Evolutionary conservation across 2,113 vertebrate species (phyloP), one percentile per base, ranked within the genome.

Genomic region (Mystacornis crossleyi): DNA sequence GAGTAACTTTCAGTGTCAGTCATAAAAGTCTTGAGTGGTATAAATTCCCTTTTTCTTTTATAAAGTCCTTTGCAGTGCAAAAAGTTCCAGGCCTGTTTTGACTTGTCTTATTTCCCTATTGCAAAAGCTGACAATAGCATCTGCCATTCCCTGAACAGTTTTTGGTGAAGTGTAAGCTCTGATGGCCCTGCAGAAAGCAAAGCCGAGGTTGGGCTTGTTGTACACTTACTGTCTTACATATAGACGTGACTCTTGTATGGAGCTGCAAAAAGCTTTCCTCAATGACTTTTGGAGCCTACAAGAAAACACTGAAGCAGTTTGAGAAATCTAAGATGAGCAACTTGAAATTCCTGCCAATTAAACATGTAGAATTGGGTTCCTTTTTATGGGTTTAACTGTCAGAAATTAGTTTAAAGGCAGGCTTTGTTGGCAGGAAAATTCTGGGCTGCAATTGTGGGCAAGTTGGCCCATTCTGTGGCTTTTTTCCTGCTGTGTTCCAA

Each of bases 271-370:
- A 89, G 12, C 45, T 85, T 84, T 69, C n/a, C n/a, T 36, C 33
- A 8, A 3, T 43, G 47, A 60, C 15, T 71, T 71, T 65, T 94
- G 28, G 57, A 89, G 23, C 45, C 40, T 81, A 8, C n/a, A 71
- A 74, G 53, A 71, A 72, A 81, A 65, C 31, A 34, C 40, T 85
- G 73, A 72, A 72, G 58, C 24, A 53, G 21, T 90, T 48, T 90
- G 61, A 85, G 48, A n/a, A 91, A 84, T 34, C 21, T 3, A 75
- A 55, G 85, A 62, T 74, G 38, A 91, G 28, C 51, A 60, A n/a
- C 29, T 64, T 85, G 34, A 96, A 91, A 93, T 74, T 74, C 65
- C 16, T 64, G 21, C 51, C 31, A 71, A 33, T 71, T 84, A 66
- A 78, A 45, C 40, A 40, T 69, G n/a, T 72, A 54, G 77, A 95